Evolutionary conservation across 2,797 vertebrate genomes (phyloP), one percentile per base, ranked within the genome.

Genomic region (Rallus crepitans): DNA sequence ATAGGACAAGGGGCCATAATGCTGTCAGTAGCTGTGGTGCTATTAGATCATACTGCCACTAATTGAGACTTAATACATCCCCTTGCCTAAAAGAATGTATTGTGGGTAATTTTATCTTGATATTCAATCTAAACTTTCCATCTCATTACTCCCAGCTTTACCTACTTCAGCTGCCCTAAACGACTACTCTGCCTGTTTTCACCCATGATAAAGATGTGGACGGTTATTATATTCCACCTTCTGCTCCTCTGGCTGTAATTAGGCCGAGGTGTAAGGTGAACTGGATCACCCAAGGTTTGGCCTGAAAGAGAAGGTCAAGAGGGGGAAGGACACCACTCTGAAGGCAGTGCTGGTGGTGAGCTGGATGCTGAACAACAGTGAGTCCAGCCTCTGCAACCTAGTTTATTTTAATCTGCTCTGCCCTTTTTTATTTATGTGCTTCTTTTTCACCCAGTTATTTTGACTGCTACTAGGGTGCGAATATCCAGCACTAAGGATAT

Each of bases 41-140:
- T 37, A 35, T 87, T 96, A 89, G 79, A 76, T 72, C 77, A 81
- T 71, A 55, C 39, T 83, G 37, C 76, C n/a, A n/a, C 59, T 96
- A 91, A 96, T 88, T 91, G 91, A 96, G 96, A 81, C 57, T 61
- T 96, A 91, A 94, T 90, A 93, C 39, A 81, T 39, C 87, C 59
- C 47, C 25, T 55, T 86, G 42, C 77, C 63, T 72, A 90, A 91
- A 96, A 93, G 7, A 91, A 94, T 53, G 57, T 66, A 78, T 78
- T 83, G n/a, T 81, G 75, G 70, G 72, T 92, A 95, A 95, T 95
- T 94, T 95, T 94, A 93, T 76, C 87, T 93, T 69, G 23, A 89
- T 93, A 90, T 57, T 90, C 65, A 86, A 52, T 93, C 84, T 94
- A 93, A 96, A 93, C 65, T 90, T 96, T 95, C 87, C 79, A 78